These are phyloP conservation scores for Brachirus orientalis DNA, from an alignment of 2,113 vertebrate species.

Conservation along the genomic window DNA sequence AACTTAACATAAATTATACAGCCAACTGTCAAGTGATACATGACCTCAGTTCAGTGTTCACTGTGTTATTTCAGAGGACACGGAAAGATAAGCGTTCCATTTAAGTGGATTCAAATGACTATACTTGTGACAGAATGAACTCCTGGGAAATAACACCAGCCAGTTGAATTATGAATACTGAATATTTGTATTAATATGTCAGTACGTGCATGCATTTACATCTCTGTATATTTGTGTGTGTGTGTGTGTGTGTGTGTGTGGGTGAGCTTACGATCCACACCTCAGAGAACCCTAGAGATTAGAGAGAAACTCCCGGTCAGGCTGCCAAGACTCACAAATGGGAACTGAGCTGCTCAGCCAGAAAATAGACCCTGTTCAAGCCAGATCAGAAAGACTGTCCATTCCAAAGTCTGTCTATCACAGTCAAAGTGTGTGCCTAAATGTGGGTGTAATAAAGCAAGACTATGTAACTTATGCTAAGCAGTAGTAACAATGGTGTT, in stretches of 20 bases:
- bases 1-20: conserved; percentile 81
- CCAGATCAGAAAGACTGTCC: conserved; percentile 43
- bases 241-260: conserved; percentile 17
- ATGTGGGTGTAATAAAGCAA: not conserved
- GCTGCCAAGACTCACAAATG: conserved; percentile 77
- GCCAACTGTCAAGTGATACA: conserved; percentile 78
- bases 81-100: conserved; percentile 57
- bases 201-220: conserved; percentile 27
- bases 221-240: conserved; percentile 19
- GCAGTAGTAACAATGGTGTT: not conserved
- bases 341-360: conserved; percentile 66
- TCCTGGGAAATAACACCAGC: conserved; percentile 62
- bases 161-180: conserved; percentile 66
- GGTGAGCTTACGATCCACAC: conserved; percentile 29
- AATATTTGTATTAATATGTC: conserved; percentile 55
- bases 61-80: conserved; percentile 67
- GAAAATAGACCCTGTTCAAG: conserved; percentile 64
- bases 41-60: conserved; percentile 67
- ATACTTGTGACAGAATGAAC: conserved; percentile 60
- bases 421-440: conserved; percentile 19
- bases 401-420: conserved; percentile 49
- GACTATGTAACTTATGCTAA: not conserved
- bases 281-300: conserved; percentile 57
- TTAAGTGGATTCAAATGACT: conserved; percentile 71
- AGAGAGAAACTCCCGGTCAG: conserved; percentile 61